Percentiles rank a stretch among this genome's conserved stretches.
Evolutionary conservation across 64 coral and sea anemone species (phyloP).

Genomic region (Dendronephthya gigantea): DNA sequence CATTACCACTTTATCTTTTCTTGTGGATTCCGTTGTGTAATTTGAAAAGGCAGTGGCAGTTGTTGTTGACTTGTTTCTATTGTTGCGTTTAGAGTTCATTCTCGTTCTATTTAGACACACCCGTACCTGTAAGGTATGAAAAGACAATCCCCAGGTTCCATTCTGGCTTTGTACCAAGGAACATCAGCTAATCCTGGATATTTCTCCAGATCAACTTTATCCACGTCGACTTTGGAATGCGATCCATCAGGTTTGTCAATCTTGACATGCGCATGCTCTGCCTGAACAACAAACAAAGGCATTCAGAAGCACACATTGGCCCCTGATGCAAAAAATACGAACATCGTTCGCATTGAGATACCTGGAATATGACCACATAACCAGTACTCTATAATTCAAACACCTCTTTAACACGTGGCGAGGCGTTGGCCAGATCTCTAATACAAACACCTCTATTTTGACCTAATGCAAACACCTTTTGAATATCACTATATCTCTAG

Average conservation of each 20-base stretch:
- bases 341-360: neutral
- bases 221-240: constrained; percentile 76
- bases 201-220: constrained; percentile 91
- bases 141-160: constrained; percentile 75
- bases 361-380: neutral
- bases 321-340: no score
- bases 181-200: constrained; percentile 66
- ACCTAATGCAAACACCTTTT: no score
- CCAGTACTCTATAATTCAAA: no score
- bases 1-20: no score
- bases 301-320: neutral
- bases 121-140: constrained; percentile 73
- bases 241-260: constrained; percentile 72
- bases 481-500: no score
- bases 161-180: constrained; percentile 64
- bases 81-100: neutral
- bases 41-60: neutral
- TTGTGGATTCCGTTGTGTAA: no score
- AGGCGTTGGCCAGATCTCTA: no score
- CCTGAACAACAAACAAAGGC: constrained; percentile 23
- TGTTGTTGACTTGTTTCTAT: no score
- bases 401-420: no score
- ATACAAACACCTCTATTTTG: no score
- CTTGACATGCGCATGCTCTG: constrained; percentile 41
- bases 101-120: neutral